Conservation (phyloP, 2,113 vertebrate genomes). For the Gobio gobio region DNA sequence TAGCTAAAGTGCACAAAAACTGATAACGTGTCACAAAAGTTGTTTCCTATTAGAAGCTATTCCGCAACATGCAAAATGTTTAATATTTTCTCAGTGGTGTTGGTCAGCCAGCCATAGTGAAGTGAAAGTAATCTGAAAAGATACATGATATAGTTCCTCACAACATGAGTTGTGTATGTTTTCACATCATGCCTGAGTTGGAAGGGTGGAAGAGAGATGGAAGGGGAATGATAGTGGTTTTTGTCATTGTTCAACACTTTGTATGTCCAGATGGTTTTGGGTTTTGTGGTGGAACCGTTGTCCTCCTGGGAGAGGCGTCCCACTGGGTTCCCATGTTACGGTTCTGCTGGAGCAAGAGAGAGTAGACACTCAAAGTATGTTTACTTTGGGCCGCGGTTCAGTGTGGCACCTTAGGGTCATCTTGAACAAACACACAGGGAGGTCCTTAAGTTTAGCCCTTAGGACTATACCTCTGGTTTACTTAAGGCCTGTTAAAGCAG, state of each 20-base stretch:
- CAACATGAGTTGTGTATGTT: neutral
- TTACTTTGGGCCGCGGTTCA: neutral
- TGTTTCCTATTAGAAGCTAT: neutral
- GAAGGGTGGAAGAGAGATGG: too few species aligned
- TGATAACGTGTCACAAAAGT: neutral
- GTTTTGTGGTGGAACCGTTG: neutral
- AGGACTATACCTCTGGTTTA: conserved; percentile 24
- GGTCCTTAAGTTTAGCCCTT: conserved; percentile 28
- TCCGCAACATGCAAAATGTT: neutral
- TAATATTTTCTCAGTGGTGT: neutral
- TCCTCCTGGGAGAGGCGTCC: neutral
- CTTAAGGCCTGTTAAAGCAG: neutral
- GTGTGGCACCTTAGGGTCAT: conserved; percentile 27
- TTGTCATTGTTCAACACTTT: neutral
- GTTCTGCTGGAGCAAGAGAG: neutral
- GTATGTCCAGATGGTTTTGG: neutral
- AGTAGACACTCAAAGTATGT: conserved; percentile 2
- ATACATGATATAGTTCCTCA: conserved; percentile 28
- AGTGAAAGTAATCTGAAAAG: neutral
- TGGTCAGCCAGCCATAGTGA: conserved; percentile 1
- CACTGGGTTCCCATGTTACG: neutral
- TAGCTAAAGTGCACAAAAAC: conserved; percentile 8
- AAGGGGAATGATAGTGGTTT: neutral
- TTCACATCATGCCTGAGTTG: neutral
- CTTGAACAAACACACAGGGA: conserved; percentile 44